Evolutionary conservation across 2,113 vertebrate genomes (phyloP).

Genomic region (Tetrao urogallus): DNA sequence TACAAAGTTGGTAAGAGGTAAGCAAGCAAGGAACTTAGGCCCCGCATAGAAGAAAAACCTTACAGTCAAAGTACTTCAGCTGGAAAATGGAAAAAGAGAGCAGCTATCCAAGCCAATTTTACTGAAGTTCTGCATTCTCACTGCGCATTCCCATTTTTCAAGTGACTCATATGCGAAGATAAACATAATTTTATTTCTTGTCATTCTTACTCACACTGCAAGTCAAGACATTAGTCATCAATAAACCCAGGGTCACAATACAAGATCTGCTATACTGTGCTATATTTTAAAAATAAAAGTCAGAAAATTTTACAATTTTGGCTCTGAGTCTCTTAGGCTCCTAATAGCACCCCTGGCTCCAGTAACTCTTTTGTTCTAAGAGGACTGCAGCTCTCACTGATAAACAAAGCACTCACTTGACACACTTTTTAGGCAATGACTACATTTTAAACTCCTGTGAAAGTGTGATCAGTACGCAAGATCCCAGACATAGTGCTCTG

Average conservation of each 20-base stretch:
- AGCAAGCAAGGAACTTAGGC: neutral
- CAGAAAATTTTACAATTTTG: neutral
- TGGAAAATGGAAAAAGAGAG: neutral
- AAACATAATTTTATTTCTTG: neutral
- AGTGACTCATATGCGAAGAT: neutral
- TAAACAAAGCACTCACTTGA: neutral
- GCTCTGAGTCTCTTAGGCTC: neutral
- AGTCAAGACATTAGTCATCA: neutral
- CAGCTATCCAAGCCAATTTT: neutral
- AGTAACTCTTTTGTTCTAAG: neutral
- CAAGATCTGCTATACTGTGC: neutral
- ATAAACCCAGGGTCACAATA: neutral
- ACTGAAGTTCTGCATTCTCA: neutral
- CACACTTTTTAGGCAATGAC: neutral
- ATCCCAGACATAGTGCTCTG: neutral
- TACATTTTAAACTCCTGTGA: neutral
- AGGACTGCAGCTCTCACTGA: rapidly evolving
- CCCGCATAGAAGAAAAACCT: neutral
- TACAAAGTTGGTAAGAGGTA: neutral
- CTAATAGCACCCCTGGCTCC: neutral
- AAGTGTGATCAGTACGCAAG: rapidly evolving
- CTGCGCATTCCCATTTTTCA: neutral
- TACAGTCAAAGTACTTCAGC: neutral
- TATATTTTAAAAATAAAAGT: neutral
- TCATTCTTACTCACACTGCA: neutral